These are phyloP conservation scores for Grammomys dolichurus DNA, from an alignment of 2,113 vertebrate species.

Conservation along the genomic window DNA sequence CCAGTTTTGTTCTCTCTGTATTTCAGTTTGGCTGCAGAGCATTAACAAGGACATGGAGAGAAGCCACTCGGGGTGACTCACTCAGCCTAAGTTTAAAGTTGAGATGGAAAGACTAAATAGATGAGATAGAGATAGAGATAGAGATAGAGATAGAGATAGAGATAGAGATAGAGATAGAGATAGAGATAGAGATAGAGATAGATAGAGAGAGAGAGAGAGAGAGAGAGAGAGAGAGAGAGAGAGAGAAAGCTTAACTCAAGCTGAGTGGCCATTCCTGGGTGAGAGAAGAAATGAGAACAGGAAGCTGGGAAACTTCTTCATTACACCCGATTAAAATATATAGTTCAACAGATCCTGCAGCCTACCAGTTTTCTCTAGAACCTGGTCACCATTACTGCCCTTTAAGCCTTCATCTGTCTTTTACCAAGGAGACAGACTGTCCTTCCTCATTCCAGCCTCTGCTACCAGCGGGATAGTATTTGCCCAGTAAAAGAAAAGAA, in stretches of 20 bases:
- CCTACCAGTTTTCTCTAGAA: background rate
- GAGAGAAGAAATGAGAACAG: background rate
- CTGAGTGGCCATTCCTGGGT: background rate
- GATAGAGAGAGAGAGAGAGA: too few species aligned
- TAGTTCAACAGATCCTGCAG: background rate
- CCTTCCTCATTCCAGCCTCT: background rate
- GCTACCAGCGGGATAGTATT: background rate
- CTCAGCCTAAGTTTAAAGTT: background rate
- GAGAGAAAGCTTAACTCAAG: background rate
- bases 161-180: background rate
- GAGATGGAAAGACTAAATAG: background rate
- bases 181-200: too few species aligned
- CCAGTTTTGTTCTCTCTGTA: background rate
- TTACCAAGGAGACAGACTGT: background rate
- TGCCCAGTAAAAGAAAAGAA: background rate
- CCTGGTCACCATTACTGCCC: background rate
- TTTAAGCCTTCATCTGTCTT: too few species aligned
- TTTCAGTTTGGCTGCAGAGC: background rate
- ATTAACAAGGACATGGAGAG: background rate
- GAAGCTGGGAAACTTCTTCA: background rate
- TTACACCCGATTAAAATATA: too few species aligned
- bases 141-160: too few species aligned
- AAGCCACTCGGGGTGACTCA: background rate
- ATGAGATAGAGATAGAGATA: too few species aligned
- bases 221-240: too few species aligned